Percentiles rank a stretch among this genome's conserved stretches.
These are phyloP conservation scores for Chrysolina haemoptera DNA, from an alignment of 2,888 invertebrate genomes.

Conservation along the genomic window DNA sequence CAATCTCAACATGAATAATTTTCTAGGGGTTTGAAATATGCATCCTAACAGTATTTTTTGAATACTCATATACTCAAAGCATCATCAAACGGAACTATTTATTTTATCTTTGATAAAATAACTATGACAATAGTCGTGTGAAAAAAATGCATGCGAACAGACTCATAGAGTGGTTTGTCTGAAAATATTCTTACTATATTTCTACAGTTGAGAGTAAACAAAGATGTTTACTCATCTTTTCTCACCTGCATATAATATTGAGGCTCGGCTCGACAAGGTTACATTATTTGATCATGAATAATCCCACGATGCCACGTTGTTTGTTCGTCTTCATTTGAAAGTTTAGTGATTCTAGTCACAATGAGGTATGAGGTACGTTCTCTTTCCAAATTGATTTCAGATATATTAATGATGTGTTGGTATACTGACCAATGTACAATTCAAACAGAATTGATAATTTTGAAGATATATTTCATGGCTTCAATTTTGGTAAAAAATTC, in stretches of 20 bases:
- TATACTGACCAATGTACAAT: slow-evolving; percentile 4
- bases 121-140: neutral
- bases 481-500: neutral
- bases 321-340: neutral
- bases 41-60: too few relatives aligned
- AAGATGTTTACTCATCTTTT: slow-evolving; percentile 57
- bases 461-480: neutral
- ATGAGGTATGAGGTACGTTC: neutral
- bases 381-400: neutral
- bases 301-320: slow-evolving; percentile 57
- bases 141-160: neutral
- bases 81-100: too few relatives aligned
- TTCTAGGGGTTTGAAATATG: too few relatives aligned
- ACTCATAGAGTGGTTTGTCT: too few relatives aligned
- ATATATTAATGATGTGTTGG: neutral
- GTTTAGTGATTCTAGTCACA: slow-evolving; percentile 8
- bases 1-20: too few relatives aligned
- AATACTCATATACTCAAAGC: too few relatives aligned
- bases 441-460: slow-evolving; percentile 6
- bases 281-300: slow-evolving; percentile 56
- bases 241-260: slow-evolving; percentile 59
- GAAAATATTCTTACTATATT: neutral
- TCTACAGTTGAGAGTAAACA: slow-evolving; percentile 7
- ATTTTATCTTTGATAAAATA: too few relatives aligned
- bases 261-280: slow-evolving; percentile 59